These are phyloP conservation scores for Drosophila funebris DNA, from an alignment of 1,140 invertebrate species.

Conservation along the genomic window DNA sequence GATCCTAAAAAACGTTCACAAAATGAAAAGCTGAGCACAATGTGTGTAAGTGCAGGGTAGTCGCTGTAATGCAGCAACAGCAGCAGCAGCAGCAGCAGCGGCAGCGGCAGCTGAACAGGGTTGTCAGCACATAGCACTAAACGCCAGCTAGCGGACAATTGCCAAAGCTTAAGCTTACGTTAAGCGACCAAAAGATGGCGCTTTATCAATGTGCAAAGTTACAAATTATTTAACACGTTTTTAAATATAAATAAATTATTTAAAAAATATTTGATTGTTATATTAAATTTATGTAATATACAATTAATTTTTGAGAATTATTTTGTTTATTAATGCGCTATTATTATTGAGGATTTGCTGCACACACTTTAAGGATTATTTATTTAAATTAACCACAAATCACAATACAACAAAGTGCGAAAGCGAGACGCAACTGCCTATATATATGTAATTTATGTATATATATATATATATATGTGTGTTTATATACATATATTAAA, in stretches of 20 bases:
- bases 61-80: too few species aligned
- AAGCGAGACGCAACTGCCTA: background rate
- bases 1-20: conserved; percentile 6
- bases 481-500: conserved; percentile 42
- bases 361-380: conserved; percentile 75
- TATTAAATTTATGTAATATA: background rate
- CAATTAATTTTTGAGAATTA: background rate
- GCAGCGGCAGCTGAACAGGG: conserved; percentile 6
- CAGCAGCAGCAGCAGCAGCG: too few species aligned
- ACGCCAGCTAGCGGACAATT: conserved; percentile 16
- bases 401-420: conserved; percentile 38
- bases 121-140: background rate
- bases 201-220: background rate
- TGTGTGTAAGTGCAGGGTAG: conserved; percentile 17
- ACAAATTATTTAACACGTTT: background rate
- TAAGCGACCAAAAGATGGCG: conserved; percentile 24
- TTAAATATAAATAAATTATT: conserved; percentile 6
- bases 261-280: background rate
- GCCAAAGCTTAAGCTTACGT: background rate
- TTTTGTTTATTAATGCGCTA: background rate
- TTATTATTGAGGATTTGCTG: background rate
- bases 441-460: conserved; percentile 25
- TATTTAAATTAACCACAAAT: conserved; percentile 78
- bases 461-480: conserved; percentile 1
- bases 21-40: conserved; percentile 1